Percentiles rank a stretch among this genome's conserved stretches.
Evolutionary conservation across 1,140 invertebrate species (phyloP).

Genomic region (Calephelis nemesis): DNA sequence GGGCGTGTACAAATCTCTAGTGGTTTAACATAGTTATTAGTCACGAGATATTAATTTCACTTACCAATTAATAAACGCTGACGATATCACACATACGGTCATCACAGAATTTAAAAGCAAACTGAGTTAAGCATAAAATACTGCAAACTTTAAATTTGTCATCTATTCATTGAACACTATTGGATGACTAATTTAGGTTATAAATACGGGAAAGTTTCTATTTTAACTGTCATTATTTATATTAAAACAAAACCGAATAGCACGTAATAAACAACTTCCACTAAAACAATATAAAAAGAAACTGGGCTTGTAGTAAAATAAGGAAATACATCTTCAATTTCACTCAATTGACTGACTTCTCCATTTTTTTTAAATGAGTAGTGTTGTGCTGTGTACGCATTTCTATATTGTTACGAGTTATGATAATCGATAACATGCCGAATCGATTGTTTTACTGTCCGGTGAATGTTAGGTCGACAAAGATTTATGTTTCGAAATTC

Average conservation of each 20-base stretch:
- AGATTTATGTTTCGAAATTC: too few species aligned
- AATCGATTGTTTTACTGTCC: too few species aligned
- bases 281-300: background rate
- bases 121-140: conserved; percentile 37
- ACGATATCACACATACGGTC: conserved; percentile 36
- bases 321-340: conserved; percentile 5
- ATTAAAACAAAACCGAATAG: background rate
- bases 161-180: conserved; percentile 52
- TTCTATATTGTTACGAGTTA: too few species aligned
- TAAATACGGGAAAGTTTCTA: conserved; percentile 35
- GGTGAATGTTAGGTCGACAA: too few species aligned
- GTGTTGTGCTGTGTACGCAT: too few species aligned
- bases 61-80: conserved; percentile 39
- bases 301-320: background rate
- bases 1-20: conserved; percentile 34
- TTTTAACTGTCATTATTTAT: conserved; percentile 18
- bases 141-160: conserved; percentile 44
- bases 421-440: too few species aligned
- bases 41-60: conserved; percentile 26
- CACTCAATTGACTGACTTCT: background rate
- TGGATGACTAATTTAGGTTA: conserved; percentile 67
- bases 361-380: too few species aligned
- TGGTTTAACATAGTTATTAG: conserved; percentile 23
- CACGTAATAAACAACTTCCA: background rate
- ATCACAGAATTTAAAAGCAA: conserved; percentile 37